phyloP scores from a whole-genome alignment of 2,113 vertebrate genomes.

The Petrocephalus zakoni region DNA sequence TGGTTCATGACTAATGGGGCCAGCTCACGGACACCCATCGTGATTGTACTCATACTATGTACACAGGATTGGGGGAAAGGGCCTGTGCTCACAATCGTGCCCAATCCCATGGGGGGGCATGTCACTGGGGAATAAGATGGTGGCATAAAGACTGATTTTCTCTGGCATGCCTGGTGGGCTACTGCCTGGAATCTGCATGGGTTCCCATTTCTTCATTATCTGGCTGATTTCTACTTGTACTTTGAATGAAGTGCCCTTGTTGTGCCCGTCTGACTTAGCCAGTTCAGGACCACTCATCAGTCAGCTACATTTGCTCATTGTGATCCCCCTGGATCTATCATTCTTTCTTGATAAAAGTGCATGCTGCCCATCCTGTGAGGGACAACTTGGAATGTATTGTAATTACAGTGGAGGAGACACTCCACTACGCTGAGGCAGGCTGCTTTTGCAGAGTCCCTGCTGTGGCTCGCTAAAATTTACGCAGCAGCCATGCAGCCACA shows the following conservation, averaged over 20 bases:
- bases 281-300: not conserved
- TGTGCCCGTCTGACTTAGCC: not conserved
- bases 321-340: not conserved
- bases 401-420: not conserved
- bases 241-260: constrained; percentile 1
- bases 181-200: not conserved
- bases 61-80: not conserved
- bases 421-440: not conserved
- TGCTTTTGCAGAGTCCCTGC: not conserved
- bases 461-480: not conserved
- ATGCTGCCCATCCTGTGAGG: constrained; percentile 2
- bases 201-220: constrained; percentile 5
- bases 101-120: not conserved
- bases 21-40: constrained; percentile 14
- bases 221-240: not conserved
- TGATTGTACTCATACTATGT: constrained; percentile 11
- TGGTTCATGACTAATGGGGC: not conserved
- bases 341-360: not conserved
- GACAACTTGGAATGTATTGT: not conserved
- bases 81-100: not conserved
- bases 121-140: not conserved
- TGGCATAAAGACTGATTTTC: not conserved
- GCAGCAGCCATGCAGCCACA: not conserved
- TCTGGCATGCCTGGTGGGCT: not conserved
- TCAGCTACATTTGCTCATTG: not conserved